Evolutionary conservation across 2,113 vertebrate genomes (phyloP), one percentile per base, ranked within the genome.

Genomic region (Austrofundulus limnaeus): DNA sequence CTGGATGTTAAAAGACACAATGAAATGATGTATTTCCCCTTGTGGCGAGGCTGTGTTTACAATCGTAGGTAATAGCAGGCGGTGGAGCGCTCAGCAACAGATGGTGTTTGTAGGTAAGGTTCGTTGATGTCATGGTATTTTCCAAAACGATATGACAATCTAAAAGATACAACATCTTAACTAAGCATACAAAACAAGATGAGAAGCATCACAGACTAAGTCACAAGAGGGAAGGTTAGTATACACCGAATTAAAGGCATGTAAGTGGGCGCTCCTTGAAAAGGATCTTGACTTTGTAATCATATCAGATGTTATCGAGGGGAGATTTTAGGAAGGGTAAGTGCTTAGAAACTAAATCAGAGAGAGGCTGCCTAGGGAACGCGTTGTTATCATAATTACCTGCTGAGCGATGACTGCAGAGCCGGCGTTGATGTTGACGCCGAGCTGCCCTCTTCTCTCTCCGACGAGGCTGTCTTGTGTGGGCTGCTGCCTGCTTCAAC

Each of bases 221-320:
- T 74, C 57, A 63, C 68, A 54, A 65, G 77, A 83, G 81, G 67
- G 61, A 65, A 76, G 63, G 69, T 75, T 72, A 65, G 74, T 57
- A 55, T 52, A 67, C 57, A 71, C 38, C 58, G 77, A 88, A 84
- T 78, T 82, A 84, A 72, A 84, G 71, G 57, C 73, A 53, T 61
- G 38, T 62, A 81, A 86, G 85, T 82, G 81, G 81, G 73, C 45
- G 45, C 81, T 82, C 65, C 78, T 84, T 72, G 68, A 85, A 83
- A 85, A 71, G 64, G 72, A 83, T 88, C 80, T 85, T 75, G 80
- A 81, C 82, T 89, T 86, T 87, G 86, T 90, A 86, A 88, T 89
- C 82, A 70, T 81, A 86, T 86, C 76, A 87, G 83, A 83, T 87
- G 72, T 78, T 85, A 85, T 85, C 72, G 42, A 61, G 70, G 66